Percentiles rank a stretch among this genome's conserved stretches.
These are phyloP conservation scores for Nasua narica DNA, from an alignment of 2,797 vertebrate genomes.

Conservation along the genomic window DNA sequence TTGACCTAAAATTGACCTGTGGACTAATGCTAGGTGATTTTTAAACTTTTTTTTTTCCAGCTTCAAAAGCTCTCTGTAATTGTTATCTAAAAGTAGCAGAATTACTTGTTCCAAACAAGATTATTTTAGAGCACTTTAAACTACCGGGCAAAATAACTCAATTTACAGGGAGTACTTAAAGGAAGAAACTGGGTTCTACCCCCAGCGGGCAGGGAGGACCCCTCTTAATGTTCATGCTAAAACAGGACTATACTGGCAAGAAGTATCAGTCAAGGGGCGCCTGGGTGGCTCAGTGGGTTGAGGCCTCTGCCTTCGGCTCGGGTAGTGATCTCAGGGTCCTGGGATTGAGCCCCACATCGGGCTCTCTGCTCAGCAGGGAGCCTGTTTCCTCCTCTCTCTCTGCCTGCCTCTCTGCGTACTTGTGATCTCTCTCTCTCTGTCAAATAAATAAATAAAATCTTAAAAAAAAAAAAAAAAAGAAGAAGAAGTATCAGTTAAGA, in stretches of 20 bases:
- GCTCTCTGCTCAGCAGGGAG: background rate
- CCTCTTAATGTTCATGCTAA: background rate
- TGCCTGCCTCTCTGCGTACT: too few species aligned
- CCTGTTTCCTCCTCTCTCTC: too few species aligned
- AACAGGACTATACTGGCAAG: background rate
- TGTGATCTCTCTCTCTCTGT: too few species aligned
- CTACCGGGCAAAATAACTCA: background rate
- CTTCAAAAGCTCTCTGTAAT: background rate
- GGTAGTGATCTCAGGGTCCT: background rate
- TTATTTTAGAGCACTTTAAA: background rate
- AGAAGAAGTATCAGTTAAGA: too few species aligned
- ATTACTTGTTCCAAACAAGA: background rate
- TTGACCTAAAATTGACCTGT: background rate
- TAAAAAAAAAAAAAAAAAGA: too few species aligned
- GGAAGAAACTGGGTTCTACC: background rate
- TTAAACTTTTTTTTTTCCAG: background rate
- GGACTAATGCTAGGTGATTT: background rate
- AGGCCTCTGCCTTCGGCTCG: background rate
- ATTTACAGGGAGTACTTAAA: background rate
- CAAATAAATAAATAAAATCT: too few species aligned
- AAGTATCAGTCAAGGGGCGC: background rate
- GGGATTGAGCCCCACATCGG: background rate
- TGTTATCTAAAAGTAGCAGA: constrained; percentile 5
- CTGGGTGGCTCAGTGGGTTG: background rate
- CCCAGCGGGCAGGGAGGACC: background rate